Conservation (phyloP, 2,113 vertebrate species). For the Callospermophilus lateralis region DNA sequence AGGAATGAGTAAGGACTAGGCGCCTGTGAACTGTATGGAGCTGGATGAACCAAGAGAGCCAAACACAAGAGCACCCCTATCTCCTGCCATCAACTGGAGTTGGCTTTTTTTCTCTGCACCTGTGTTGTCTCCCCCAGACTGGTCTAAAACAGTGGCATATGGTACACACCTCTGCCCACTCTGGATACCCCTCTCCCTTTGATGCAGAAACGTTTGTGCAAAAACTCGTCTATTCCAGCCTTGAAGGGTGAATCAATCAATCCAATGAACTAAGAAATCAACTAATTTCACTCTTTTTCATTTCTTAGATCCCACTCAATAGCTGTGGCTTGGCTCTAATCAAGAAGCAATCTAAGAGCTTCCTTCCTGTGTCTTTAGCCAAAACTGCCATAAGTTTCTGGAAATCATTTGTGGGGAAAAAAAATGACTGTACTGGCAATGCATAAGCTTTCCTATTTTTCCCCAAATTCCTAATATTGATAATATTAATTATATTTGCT, state of each 20-base stretch:
- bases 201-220: not conserved
- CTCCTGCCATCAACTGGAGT: not conserved
- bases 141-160: not conserved
- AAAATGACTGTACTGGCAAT: not conserved
- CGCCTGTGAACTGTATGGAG: not conserved
- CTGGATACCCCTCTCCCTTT: rapidly evolving
- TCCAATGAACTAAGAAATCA: slow-evolving; percentile 1
- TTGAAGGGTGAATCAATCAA: not conserved
- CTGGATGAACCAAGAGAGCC: not conserved
- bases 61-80: rapidly evolving
- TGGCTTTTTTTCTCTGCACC: not conserved
- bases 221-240: not conserved
- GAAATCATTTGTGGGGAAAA: not conserved
- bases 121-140: rapidly evolving
- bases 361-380: not conserved
- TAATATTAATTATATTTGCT: not conserved
- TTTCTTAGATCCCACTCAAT: not conserved
- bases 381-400: not conserved
- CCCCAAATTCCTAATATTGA: not conserved
- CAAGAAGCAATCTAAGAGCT: not conserved
- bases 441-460: not conserved
- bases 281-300: slow-evolving; percentile 10
- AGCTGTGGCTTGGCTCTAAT: not conserved
- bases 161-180: not conserved
- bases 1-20: not conserved